A percentile compares a stretch with the other conserved stretches of the same genome.
Conservation (phyloP, 2,888 invertebrate genomes). For the Deladenus siricidicola region DNA sequence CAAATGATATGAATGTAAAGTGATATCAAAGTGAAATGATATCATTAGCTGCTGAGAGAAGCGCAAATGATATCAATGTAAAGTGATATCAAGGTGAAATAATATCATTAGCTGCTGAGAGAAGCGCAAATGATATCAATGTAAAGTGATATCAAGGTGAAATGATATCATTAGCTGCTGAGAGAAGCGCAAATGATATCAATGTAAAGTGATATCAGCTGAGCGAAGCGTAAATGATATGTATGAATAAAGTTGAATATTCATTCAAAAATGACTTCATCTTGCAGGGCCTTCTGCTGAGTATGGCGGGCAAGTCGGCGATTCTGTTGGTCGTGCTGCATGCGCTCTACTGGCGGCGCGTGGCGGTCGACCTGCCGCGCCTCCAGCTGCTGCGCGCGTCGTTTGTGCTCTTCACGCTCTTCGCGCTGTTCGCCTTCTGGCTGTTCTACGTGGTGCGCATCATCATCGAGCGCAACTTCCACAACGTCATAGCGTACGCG, state of each 20-base stretch:
- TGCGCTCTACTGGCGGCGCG: conserved; percentile 23
- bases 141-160: too few species aligned
- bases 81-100: too few species aligned
- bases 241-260: background rate
- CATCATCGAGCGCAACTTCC: conserved; percentile 53
- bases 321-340: conserved; percentile 31
- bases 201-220: too few species aligned
- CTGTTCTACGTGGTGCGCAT: conserved; percentile 87
- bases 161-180: too few species aligned
- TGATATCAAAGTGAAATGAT: too few species aligned
- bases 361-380: conserved; percentile 42
- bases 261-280: background rate
- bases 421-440: conserved; percentile 94
- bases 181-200: background rate
- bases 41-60: too few species aligned
- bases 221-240: background rate
- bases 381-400: conserved; percentile 38
- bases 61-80: too few species aligned
- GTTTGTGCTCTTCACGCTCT: conserved; percentile 57
- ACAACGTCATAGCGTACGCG: conserved; percentile 67
- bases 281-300: conserved; percentile 34
- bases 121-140: too few species aligned
- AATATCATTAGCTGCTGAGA: too few species aligned
- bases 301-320: conserved; percentile 36
- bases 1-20: too few species aligned